A percentile compares a stretch with the other conserved stretches of the same genome.
phyloP scores from a whole-genome alignment of 2,113 vertebrate genomes.

The Todiramphus chloris region DNA sequence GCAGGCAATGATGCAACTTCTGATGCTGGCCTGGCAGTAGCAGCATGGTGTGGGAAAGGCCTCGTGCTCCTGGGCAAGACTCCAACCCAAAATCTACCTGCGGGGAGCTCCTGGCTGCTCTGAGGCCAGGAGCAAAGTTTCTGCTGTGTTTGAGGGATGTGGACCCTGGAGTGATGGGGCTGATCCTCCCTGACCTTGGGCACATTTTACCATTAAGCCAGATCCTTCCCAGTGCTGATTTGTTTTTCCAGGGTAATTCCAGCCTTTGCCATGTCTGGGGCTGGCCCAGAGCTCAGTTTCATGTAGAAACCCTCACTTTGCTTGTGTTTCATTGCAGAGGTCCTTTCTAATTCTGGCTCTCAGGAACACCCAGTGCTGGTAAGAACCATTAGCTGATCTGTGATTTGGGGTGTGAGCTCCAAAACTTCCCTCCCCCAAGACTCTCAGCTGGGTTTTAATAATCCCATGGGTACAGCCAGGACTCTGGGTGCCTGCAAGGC shows the following conservation, averaged over 20 bases:
- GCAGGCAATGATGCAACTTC: neutral
- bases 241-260: neutral
- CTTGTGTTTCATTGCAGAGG: neutral
- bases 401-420: neutral
- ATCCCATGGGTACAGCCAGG: neutral
- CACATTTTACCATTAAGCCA: neutral
- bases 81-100: neutral
- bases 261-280: neutral
- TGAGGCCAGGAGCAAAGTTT: neutral
- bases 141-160: neutral
- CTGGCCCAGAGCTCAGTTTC: neutral
- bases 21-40: neutral
- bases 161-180: neutral
- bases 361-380: neutral
- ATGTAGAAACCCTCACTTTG: neutral
- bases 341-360: neutral
- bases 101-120: neutral
- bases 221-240: neutral
- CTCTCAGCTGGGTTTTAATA: neutral
- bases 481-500: neutral
- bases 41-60: neutral
- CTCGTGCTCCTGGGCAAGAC: accelerated
- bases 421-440: neutral
- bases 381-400: neutral
- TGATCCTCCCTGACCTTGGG: neutral